Percentiles rank a stretch among this genome's conserved stretches.
Conservation (phyloP, 2,888 invertebrate species). For the Eupeodes latifasciatus region DNA sequence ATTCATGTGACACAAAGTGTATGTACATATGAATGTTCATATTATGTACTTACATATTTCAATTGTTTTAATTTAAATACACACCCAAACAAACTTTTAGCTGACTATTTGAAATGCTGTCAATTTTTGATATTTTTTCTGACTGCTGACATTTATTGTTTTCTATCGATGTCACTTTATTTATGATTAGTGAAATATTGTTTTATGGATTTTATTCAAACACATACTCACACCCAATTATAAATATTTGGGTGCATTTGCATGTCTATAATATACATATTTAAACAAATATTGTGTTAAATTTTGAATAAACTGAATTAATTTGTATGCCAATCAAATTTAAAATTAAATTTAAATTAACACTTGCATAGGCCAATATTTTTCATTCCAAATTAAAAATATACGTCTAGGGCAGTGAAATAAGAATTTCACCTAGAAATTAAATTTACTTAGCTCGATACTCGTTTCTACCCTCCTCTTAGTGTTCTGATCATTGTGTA, state of each 20-base stretch:
- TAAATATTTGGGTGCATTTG: too few species aligned
- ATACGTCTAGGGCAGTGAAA: too few species aligned
- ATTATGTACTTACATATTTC: not conserved
- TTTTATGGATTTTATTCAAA: not conserved
- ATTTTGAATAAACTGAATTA: not conserved
- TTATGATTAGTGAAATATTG: not conserved
- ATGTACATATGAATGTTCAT: too few species aligned
- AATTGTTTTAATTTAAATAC: not conserved
- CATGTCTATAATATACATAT: not conserved
- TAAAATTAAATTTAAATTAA: not conserved
- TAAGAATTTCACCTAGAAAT: too few species aligned
- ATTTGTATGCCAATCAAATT: not conserved
- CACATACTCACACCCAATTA: not conserved
- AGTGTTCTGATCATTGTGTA: too few species aligned
- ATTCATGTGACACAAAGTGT: too few species aligned
- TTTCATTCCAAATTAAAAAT: too few species aligned
- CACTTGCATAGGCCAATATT: not conserved
- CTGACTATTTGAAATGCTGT: constrained; percentile 11
- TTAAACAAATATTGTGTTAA: not conserved
- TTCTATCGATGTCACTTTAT: not conserved
- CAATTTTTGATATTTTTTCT: not conserved
- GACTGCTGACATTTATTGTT: not conserved
- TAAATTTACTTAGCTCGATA: too few species aligned
- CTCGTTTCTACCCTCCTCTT: too few species aligned
- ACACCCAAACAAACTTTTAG: not conserved